phyloP scores from a whole-genome alignment of 92 coral and sea anemone genomes.

The Metridium senile region DNA sequence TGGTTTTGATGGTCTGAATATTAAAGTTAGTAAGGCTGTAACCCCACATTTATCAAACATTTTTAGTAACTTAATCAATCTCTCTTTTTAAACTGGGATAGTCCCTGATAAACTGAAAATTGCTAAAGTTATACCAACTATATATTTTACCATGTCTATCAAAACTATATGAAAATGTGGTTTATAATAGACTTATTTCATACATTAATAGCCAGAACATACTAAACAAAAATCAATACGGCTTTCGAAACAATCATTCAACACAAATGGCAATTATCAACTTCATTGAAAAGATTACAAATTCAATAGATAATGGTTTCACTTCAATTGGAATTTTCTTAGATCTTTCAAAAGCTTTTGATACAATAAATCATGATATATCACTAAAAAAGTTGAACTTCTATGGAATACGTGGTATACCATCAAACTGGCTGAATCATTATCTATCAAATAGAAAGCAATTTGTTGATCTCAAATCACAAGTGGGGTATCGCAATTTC shows the following conservation, averaged over 20 bases:
- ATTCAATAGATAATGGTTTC: slow-evolving; percentile 13
- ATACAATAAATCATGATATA: slow-evolving; percentile 30
- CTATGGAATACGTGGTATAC: slow-evolving; percentile 21
- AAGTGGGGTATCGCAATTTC: background rate
- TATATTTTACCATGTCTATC: slow-evolving; percentile 40
- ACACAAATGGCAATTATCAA: slow-evolving; percentile 23
- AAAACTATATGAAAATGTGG: slow-evolving; percentile 34
- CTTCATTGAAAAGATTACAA: slow-evolving; percentile 11
- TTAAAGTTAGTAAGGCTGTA: slow-evolving; percentile 14
- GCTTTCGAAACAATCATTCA: slow-evolving; percentile 27
- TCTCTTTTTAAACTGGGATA: slow-evolving; percentile 36
- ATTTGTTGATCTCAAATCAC: slow-evolving; percentile 64
- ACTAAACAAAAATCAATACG: slow-evolving; percentile 25
- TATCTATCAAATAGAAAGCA: slow-evolving; percentile 8
- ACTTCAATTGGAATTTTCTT: slow-evolving; percentile 17
- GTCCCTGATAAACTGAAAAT: slow-evolving; percentile 37
- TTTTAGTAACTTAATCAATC: no score
- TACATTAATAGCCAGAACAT: slow-evolving; percentile 13
- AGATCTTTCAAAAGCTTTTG: slow-evolving; percentile 36
- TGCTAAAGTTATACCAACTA: slow-evolving; percentile 29
- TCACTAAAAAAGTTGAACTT: slow-evolving; percentile 18
- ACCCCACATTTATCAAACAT: slow-evolving; percentile 13
- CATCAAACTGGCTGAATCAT: slow-evolving; percentile 13
- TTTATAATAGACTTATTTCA: slow-evolving; percentile 14
- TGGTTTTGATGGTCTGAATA: no score